These are phyloP conservation scores for Himalopsyche tibetana DNA, from an alignment of 2,888 invertebrate genomes.

Conservation along the genomic window DNA sequence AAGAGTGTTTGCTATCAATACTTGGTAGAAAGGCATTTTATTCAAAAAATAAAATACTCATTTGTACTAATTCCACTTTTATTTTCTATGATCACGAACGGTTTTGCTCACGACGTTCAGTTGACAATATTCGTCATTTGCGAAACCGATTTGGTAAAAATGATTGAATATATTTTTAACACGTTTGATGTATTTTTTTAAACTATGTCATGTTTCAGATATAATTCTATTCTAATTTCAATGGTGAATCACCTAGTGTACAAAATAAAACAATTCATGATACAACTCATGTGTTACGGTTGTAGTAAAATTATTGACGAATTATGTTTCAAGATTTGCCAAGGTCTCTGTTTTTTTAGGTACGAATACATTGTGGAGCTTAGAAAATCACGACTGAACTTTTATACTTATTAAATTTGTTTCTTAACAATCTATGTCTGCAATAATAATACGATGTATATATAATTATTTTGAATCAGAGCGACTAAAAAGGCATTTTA, in stretches of 20 bases:
- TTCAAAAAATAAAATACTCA: no score
- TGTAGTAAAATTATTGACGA: constrained; percentile 27
- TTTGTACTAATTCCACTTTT: no score
- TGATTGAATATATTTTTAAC: no score
- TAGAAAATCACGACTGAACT: constrained; percentile 35
- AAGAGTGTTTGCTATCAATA: no score
- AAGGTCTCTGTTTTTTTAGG: background rate
- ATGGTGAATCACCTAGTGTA: background rate
- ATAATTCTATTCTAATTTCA: no score
- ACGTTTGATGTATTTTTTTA: no score
- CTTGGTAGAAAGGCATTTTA: no score
- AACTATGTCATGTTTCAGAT: no score
- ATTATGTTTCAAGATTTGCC: background rate
- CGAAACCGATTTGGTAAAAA: no score
- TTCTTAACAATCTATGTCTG: constrained; percentile 5
- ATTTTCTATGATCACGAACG: no score
- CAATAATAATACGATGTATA: background rate
- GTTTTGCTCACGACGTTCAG: no score
- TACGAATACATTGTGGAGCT: background rate
- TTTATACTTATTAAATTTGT: constrained; percentile 21
- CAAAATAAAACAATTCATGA: background rate
- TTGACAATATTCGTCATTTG: no score
- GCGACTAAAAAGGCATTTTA: constrained; percentile 38
- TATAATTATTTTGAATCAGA: constrained; percentile 36
- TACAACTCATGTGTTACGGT: constrained; percentile 5